These are phyloP conservation scores for Bothrops alternatus DNA, from an alignment of 2,797 vertebrate species.

Conservation along the genomic window DNA sequence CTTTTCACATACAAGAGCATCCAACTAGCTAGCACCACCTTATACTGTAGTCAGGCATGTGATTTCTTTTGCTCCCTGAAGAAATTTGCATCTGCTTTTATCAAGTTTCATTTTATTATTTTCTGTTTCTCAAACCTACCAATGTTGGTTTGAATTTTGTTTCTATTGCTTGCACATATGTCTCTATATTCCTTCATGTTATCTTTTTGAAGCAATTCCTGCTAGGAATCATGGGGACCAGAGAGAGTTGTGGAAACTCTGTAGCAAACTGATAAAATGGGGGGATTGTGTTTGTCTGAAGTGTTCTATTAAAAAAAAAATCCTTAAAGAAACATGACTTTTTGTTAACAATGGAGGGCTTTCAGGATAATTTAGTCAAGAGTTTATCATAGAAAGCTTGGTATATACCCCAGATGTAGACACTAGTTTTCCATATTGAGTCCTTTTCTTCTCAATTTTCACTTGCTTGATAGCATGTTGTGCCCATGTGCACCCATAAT, in stretches of 20 bases:
- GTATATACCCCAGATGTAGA: background rate
- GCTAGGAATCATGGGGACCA: background rate
- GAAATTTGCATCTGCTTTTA: background rate
- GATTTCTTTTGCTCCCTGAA: background rate
- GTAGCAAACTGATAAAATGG: background rate
- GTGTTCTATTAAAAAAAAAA: background rate
- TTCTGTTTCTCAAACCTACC: background rate
- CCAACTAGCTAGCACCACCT: background rate
- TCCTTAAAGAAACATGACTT: background rate
- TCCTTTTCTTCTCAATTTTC: background rate
- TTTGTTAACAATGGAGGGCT: background rate
- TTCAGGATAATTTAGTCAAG: background rate
- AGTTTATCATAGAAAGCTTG: background rate
- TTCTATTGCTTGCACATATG: background rate
- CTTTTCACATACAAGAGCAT: background rate
- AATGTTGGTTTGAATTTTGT: background rate
- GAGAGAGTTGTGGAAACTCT: background rate
- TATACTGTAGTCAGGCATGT: background rate
- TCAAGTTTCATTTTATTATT: background rate
- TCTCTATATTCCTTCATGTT: background rate
- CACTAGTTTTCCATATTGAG: background rate
- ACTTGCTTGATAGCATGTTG: background rate
- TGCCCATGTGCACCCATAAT: background rate
- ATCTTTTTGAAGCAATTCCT: background rate
- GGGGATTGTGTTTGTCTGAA: background rate